These are phyloP conservation scores for Mormyrus hasselquistii DNA, from an alignment of 2,797 vertebrate species.

Conservation along the genomic window DNA sequence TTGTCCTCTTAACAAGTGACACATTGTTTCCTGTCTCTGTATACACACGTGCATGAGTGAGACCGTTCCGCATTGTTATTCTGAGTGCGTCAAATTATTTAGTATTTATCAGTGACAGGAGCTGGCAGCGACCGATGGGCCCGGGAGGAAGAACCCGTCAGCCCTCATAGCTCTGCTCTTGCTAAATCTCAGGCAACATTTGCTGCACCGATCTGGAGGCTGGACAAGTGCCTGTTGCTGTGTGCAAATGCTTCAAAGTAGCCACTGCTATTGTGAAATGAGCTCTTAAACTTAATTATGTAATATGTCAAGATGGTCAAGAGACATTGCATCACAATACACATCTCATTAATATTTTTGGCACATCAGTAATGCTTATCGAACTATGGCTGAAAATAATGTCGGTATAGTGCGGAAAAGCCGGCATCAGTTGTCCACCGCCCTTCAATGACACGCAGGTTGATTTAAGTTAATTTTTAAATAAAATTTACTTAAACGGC, in stretches of 20 bases:
- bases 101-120: not conserved
- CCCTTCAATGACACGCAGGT: no score
- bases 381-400: no score
- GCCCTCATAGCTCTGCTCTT: conserved; percentile 24
- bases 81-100: not conserved
- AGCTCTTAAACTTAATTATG: not conserved
- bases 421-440: no score
- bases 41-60: not conserved
- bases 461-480: no score
- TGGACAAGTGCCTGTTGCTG: not conserved
- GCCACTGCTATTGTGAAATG: not conserved
- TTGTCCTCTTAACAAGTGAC: not conserved
- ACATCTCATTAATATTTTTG: no score
- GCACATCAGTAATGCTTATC: no score
- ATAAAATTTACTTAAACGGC: no score
- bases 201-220: not conserved
- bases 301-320: not conserved
- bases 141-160: conserved; percentile 18
- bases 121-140: not conserved
- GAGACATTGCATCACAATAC: not conserved
- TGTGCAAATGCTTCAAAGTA: not conserved
- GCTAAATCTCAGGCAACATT: not conserved
- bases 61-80: not conserved
- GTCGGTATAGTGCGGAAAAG: no score
- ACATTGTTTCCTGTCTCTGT: not conserved